Evolutionary conservation across 2,113 vertebrate species (phyloP), one percentile per base, ranked within the genome.

Genomic region (Naja naja): DNA sequence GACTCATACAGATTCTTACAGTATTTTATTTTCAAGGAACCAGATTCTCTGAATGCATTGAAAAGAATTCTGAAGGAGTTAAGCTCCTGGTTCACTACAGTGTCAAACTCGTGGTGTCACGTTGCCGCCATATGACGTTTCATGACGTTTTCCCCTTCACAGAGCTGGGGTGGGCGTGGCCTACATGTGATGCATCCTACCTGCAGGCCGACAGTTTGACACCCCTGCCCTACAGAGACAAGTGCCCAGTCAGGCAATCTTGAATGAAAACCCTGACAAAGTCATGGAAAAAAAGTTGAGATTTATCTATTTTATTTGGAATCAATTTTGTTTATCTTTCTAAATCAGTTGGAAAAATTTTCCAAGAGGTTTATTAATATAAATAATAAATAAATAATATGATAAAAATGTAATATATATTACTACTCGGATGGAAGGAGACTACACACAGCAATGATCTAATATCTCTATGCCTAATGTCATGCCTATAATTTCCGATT

Each of bases 381-480:
- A n/a, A n/a, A n/a, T n/a, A n/a, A n/a, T n/a, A n/a, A n/a, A n/a
- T n/a, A n/a, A n/a, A n/a, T n/a, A n/a, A n/a, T 88, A 34, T 22
- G 52, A n/a, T 88, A 54, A 53, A 54, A 54, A 54, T 52, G 52
- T n/a, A 22, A 53, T 9, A 34, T 22, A 53, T 56, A 30, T 18
- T 27, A 45, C 25, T 89, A 45, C 18, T 60, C 14, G 88, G 39
- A 16, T 45, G 14, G 56, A 88, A 88, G n/a, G 55, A 55, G 91
- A 69, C 47, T 91, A 60, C 90, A 95, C 81, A 95, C 92, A 93
- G 14, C 88, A 95, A 92, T 81, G 43, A 81, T 81, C 34, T 81
- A 81, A 81, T 43, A 43, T 39, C 74, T 81, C 18, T 81, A 22
- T 81, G 74, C 7, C 74, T 81, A 81, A 81, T 81, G 18, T 22